These are phyloP conservation scores for Lycorma delicatula DNA, from an alignment of 1,140 invertebrate genomes.

Conservation along the genomic window DNA sequence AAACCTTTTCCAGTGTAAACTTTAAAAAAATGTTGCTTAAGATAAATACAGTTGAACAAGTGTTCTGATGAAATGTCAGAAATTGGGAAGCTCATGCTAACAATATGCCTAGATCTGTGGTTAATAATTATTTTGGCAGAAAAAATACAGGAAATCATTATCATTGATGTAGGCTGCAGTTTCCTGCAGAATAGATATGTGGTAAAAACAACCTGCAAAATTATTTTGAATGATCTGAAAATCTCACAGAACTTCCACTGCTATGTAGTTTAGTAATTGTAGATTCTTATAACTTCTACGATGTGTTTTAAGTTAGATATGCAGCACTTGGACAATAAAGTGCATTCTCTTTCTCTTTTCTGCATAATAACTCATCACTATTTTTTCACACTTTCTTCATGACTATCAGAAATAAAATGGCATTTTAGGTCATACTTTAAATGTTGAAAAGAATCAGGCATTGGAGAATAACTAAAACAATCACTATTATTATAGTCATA, in stretches of 20 bases:
- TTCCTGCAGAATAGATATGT: background rate
- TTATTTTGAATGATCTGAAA: background rate
- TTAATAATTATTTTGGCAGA: background rate
- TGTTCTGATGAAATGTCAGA: background rate
- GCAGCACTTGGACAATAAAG: background rate
- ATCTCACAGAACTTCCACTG: background rate
- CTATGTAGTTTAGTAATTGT: background rate
- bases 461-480: background rate
- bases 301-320: background rate
- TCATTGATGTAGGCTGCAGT: background rate
- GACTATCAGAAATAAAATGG: background rate
- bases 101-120: background rate
- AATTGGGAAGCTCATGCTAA: background rate
- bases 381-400: background rate
- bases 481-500: background rate
- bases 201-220: background rate
- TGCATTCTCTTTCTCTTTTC: background rate
- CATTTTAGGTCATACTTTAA: background rate
- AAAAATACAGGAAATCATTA: background rate
- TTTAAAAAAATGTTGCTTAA: background rate
- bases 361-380: background rate
- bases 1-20: background rate
- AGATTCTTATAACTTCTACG: background rate
- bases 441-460: background rate
- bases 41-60: background rate